A percentile compares a stretch with the other conserved stretches of the same genome.
These are phyloP conservation scores for Taenaris catops DNA, from an alignment of 2,888 invertebrate species.

Conservation along the genomic window DNA sequence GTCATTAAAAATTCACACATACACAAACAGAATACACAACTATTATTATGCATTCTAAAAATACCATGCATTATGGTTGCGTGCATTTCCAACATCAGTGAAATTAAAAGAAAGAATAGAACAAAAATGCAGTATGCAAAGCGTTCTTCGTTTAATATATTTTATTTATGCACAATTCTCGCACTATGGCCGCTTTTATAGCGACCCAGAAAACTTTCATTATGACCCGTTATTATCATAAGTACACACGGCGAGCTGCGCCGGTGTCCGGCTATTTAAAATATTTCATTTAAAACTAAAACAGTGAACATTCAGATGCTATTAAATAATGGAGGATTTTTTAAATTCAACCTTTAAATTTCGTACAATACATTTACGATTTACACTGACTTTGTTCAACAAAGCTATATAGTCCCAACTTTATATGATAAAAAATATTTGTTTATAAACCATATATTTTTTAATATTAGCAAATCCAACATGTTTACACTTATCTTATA, in stretches of 20 bases:
- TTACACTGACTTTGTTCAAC: no score
- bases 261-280: conserved; percentile 6
- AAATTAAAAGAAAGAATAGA: conserved; percentile 1
- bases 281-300: conserved; percentile 9
- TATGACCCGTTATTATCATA: conserved; percentile 10
- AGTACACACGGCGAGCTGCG: conserved; percentile 7
- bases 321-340: not conserved
- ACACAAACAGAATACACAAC: no score
- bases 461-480: no score
- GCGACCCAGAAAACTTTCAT: conserved; percentile 11
- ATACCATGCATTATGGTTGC: no score
- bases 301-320: not conserved
- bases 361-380: no score
- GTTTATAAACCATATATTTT: no score
- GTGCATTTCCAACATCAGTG: no score
- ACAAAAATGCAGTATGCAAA: conserved; percentile 4
- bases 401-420: no score
- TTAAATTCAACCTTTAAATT: not conserved
- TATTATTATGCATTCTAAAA: no score
- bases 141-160: conserved; percentile 5
- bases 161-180: conserved; percentile 10
- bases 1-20: no score
- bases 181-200: conserved; percentile 8
- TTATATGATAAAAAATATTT: no score
- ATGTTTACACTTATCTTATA: no score